A percentile compares a stretch with the other conserved stretches of the same genome.
These are phyloP conservation scores for Erythrocercus mccallii DNA, from an alignment of 2,113 vertebrate genomes.

Conservation along the genomic window DNA sequence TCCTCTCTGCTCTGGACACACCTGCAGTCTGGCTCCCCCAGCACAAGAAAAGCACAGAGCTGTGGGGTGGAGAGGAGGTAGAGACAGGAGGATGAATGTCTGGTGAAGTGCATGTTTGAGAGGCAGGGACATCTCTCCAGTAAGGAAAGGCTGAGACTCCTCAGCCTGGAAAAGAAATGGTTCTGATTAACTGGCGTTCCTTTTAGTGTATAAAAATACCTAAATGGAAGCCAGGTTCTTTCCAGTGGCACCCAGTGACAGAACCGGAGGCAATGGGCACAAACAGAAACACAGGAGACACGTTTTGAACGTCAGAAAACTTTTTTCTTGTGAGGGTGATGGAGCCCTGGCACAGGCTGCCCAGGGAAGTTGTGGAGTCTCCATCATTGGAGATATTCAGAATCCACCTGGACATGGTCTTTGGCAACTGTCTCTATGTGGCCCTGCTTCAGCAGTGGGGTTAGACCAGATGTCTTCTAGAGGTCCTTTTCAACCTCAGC, in stretches of 20 bases:
- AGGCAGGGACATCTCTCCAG: neutral
- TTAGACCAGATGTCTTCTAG: neutral
- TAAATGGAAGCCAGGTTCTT: neutral
- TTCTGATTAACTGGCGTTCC: neutral
- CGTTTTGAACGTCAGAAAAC: neutral
- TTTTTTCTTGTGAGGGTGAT: neutral
- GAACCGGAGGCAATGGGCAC: neutral
- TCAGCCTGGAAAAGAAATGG: neutral
- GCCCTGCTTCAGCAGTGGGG: neutral
- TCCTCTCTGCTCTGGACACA: neutral
- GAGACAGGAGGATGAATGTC: neutral
- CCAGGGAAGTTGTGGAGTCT: neutral
- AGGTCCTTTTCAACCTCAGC: neutral
- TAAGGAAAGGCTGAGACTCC: neutral
- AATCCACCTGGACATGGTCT: neutral
- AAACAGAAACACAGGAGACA: neutral
- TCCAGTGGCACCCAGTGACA: neutral
- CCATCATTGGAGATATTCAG: neutral
- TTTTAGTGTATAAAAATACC: neutral
- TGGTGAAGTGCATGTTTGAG: neutral
- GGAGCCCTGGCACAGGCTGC: neutral
- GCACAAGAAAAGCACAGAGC: neutral
- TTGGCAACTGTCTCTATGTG: neutral
- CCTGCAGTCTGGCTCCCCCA: neutral
- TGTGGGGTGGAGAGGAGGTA: accelerated